These are phyloP conservation scores for Caiman crocodilus DNA, from an alignment of 2,797 vertebrate species.

Conservation along the genomic window DNA sequence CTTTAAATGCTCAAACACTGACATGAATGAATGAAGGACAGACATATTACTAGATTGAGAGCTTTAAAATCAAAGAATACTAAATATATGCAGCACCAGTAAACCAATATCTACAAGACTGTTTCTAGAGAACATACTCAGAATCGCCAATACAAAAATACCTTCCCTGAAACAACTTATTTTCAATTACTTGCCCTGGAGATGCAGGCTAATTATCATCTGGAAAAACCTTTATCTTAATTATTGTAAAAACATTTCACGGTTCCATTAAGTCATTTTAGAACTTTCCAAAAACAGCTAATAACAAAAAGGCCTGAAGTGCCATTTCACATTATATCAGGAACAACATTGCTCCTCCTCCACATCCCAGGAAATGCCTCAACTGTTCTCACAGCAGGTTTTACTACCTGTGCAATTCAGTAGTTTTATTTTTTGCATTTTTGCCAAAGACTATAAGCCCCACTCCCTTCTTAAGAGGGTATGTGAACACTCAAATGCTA, in stretches of 20 bases:
- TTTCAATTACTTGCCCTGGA: background rate
- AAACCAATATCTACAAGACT: background rate
- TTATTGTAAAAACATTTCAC: background rate
- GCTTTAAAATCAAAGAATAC: background rate
- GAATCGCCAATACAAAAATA: background rate
- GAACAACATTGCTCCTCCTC: background rate
- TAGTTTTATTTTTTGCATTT: background rate
- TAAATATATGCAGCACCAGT: background rate
- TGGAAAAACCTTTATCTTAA: background rate
- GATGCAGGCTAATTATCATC: background rate
- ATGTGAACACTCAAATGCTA: background rate
- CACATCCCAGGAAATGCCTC: background rate
- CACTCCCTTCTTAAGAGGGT: background rate
- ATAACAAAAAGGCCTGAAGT: background rate
- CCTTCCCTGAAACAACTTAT: background rate
- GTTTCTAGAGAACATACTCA: accelerated
- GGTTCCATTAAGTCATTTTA: background rate
- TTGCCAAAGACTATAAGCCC: background rate
- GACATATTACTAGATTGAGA: background rate
- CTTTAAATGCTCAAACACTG: background rate
- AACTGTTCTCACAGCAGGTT: background rate
- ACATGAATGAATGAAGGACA: background rate
- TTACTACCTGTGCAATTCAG: background rate
- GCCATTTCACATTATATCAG: background rate
- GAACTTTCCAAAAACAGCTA: background rate